Conservation (phyloP, 2,113 vertebrate species). For the Dendrocopos noguchii region DNA sequence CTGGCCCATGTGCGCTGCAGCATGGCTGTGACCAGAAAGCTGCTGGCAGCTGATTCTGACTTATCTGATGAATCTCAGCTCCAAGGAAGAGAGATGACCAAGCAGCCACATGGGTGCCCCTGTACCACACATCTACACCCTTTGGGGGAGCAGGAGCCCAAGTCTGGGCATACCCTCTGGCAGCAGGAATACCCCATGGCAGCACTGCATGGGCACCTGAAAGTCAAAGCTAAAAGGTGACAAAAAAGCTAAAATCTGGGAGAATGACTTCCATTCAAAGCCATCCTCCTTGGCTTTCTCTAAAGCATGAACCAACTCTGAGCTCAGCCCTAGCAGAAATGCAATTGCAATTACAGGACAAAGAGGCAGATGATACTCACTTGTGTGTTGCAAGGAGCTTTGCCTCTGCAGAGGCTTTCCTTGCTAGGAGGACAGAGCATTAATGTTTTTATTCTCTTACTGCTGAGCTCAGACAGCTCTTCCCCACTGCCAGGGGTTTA, state of each 20-base stretch:
- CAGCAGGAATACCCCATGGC: neutral
- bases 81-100: neutral
- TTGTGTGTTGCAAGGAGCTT: neutral
- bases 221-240: neutral
- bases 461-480: neutral
- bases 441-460: neutral
- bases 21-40: neutral
- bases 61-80: neutral
- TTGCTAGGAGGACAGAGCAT: neutral
- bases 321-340: neutral
- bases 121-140: neutral
- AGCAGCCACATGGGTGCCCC: neutral
- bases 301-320: neutral
- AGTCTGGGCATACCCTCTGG: neutral
- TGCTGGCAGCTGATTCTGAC: neutral
- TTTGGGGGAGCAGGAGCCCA: neutral
- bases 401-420: neutral
- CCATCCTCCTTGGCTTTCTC: neutral
- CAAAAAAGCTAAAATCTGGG: neutral
- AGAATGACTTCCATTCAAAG: neutral
- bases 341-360: neutral
- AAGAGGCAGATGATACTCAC: neutral
- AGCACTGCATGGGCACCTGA: fast-evolving
- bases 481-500: neutral
- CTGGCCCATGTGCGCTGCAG: neutral